phyloP scores from a whole-genome alignment of 1,140 invertebrate species.

The Agrypnia vestita region DNA sequence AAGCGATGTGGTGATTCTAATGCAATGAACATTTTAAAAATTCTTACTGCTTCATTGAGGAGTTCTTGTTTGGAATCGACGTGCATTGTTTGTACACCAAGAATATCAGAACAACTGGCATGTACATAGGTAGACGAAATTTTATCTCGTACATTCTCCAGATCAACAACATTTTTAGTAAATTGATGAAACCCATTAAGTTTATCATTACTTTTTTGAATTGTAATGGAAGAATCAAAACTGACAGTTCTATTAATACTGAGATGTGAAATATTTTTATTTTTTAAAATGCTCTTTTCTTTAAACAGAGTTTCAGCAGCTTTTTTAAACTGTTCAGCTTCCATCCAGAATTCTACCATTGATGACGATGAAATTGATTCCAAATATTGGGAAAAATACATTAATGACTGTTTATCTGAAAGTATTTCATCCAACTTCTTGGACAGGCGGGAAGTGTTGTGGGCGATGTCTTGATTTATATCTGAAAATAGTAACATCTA shows the following conservation, averaged over 20 bases:
- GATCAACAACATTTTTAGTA: background rate
- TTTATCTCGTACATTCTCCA: constrained; percentile 11
- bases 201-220: constrained; percentile 20
- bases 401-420: constrained; percentile 65
- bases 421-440: constrained; percentile 68
- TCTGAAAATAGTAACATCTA: constrained; percentile 61
- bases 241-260: constrained; percentile 51
- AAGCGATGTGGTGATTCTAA: constrained; percentile 70
- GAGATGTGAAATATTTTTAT: constrained; percentile 13
- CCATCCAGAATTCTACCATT: constrained; percentile 69
- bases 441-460: constrained; percentile 67
- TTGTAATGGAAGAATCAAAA: constrained; percentile 52
- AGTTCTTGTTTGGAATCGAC: constrained; percentile 47
- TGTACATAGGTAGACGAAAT: constrained; percentile 7
- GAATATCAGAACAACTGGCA: constrained; percentile 46
- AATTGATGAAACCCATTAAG: constrained; percentile 43
- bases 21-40: constrained; percentile 72
- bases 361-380: constrained; percentile 66
- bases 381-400: constrained; percentile 70
- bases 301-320: constrained; percentile 55
- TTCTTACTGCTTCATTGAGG: constrained; percentile 63
- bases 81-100: background rate
- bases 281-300: constrained; percentile 17
- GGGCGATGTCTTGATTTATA: constrained; percentile 64
- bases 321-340: constrained; percentile 67